Evolutionary conservation across 1,140 invertebrate genomes (phyloP).

Genomic region (Ips nitidus): DNA sequence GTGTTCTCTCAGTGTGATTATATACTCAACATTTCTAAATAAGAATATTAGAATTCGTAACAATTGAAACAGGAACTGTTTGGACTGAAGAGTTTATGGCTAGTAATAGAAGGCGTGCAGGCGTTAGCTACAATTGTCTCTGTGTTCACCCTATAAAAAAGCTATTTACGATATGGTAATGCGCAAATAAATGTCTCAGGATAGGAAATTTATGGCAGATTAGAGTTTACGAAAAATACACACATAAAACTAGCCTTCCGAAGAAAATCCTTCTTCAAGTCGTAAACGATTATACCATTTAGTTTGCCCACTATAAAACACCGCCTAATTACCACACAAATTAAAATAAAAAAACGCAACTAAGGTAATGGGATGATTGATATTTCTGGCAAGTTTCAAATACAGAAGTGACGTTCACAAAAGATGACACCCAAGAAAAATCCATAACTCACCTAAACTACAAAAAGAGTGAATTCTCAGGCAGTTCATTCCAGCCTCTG

Average conservation of each 20-base stretch:
- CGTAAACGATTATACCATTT: conserved; percentile 28
- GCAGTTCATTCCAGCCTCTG: neutral
- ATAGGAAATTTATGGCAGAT: conserved; percentile 35
- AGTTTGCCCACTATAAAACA: conserved; percentile 5
- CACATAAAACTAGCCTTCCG: conserved; percentile 35
- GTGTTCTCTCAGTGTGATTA: too few species aligned
- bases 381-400: too few species aligned
- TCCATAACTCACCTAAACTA: neutral
- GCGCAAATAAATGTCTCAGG: conserved; percentile 31
- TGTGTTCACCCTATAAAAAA: conserved; percentile 21
- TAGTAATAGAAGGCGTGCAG: neutral
- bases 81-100: neutral
- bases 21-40: too few species aligned
- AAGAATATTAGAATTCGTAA: neutral
- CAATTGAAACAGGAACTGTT: neutral
- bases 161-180: conserved; percentile 36
- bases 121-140: conserved; percentile 22
- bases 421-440: neutral
- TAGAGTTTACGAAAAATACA: conserved; percentile 33
- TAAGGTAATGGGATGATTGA: neutral
- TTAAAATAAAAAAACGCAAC: neutral
- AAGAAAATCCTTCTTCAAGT: conserved; percentile 31
- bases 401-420: too few species aligned
- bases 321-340: neutral
- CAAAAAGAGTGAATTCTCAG: neutral